These are phyloP conservation scores for Synergus gifuensis DNA, from an alignment of 2,888 invertebrate genomes.

Conservation along the genomic window DNA sequence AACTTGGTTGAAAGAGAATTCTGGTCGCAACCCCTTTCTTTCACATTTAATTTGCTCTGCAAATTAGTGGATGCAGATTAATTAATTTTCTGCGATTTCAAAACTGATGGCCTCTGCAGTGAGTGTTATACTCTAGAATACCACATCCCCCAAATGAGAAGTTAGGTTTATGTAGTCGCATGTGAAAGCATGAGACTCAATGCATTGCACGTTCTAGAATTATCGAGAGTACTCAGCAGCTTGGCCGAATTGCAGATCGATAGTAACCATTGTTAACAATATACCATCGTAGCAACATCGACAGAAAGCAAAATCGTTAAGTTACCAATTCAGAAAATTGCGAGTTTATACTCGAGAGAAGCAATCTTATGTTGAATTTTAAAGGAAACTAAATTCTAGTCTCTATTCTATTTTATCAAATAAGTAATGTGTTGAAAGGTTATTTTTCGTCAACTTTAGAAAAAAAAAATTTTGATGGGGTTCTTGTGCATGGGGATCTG, in stretches of 20 bases:
- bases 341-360: neutral
- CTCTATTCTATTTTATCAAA: neutral
- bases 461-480: too few relatives aligned
- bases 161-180: conserved; percentile 70
- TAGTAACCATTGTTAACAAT: conserved; percentile 44
- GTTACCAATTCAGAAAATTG: conserved; percentile 2
- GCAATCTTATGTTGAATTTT: neutral
- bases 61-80: conserved; percentile 37
- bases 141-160: conserved; percentile 64
- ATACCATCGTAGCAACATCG: conserved; percentile 22
- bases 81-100: conserved; percentile 42
- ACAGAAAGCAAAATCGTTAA: conserved; percentile 18
- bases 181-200: conserved; percentile 66
- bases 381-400: neutral
- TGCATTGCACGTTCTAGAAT: conserved; percentile 72
- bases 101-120: conserved; percentile 52
- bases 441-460: too few relatives aligned
- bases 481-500: too few relatives aligned
- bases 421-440: neutral
- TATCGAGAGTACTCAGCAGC: conserved; percentile 72
- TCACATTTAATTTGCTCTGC: neutral
- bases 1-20: neutral
- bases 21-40: neutral
- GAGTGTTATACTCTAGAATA: conserved; percentile 64
- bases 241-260: conserved; percentile 68